Evolutionary conservation across 2,888 invertebrate genomes (phyloP), one percentile per base, ranked within the genome.

Genomic region (Polyploca ridens): DNA sequence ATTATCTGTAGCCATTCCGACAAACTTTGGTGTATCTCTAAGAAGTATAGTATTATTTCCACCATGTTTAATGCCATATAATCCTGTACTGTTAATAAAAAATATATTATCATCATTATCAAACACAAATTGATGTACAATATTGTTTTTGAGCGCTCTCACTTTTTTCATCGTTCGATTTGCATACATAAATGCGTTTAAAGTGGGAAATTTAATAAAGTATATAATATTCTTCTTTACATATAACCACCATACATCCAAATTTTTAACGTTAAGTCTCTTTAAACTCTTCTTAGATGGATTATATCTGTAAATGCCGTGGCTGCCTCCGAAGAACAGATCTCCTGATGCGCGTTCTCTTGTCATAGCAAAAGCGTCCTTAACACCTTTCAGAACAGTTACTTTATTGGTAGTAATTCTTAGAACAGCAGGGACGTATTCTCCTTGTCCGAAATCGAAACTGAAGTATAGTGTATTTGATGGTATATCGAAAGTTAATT

Each of bases 241-340:
- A 35, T 81, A 82, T 4, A 93, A 44, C 92, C 92, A 92, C 92
- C 93, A 93, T 11, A 93, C 79, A 62, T 93, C 93, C 27, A 93
- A 73, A 69, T 90, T 83, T 0, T 71, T 76, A 1, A 87, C 69
- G 4, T 84, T 83, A 0, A 92, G 71, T 16, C 86, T 78, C 44
- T 81, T 82, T 19, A 92, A 72, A 6, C 65, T 76, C 65, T 84
- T 90, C 0, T 65, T 49, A 0, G 5, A 14, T 0, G 87, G 70
- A 57, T 79, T 81, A 73, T 90, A 92, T 73, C 74, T 90, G 73
- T 92, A 92, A 62, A 93, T 88, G 0, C 93, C 93, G 60, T 89
- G 79, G 64, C 87, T 90, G 0, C 93, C 93, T 2, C 92, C 93
- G 63, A 93, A 91, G 70, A 87, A 91, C 33, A 92, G 83, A 33